A percentile compares a stretch with the other conserved stretches of the same genome.
These are phyloP conservation scores for Coturnix japonica DNA, from an alignment of 2,113 vertebrate species.

Conservation along the genomic window DNA sequence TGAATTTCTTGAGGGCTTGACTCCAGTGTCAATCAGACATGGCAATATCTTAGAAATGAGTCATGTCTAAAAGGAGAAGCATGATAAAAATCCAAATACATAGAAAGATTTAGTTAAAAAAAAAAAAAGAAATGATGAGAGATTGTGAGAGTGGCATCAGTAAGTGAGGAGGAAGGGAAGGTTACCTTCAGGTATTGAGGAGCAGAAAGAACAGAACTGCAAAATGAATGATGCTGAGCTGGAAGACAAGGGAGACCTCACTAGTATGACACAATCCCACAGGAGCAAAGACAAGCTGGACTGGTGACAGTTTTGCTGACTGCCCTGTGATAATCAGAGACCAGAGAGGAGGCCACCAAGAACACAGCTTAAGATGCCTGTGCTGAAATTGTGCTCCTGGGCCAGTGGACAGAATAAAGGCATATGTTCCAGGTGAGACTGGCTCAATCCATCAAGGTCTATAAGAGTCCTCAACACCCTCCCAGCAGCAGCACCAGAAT, in stretches of 20 bases:
- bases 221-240: not conserved
- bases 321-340: not conserved
- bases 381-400: not conserved
- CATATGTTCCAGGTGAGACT: not conserved
- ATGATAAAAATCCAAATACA: not conserved
- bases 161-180: not conserved
- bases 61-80: not conserved
- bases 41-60: not conserved
- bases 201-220: not conserved
- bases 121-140: not conserved
- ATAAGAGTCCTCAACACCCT: not conserved
- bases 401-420: too few relatives aligned
- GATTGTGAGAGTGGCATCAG: not conserved
- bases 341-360: not conserved
- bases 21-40: not conserved
- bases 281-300: not conserved
- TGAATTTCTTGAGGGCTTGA: not conserved
- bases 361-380: not conserved
- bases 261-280: not conserved
- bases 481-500: not conserved
- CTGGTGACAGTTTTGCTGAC: rapidly evolving
- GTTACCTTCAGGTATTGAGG: not conserved
- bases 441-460: not conserved
- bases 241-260: not conserved
- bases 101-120: not conserved